phyloP scores from a whole-genome alignment of 2,113 vertebrate species.

The Chloropsis cyanopogon region DNA sequence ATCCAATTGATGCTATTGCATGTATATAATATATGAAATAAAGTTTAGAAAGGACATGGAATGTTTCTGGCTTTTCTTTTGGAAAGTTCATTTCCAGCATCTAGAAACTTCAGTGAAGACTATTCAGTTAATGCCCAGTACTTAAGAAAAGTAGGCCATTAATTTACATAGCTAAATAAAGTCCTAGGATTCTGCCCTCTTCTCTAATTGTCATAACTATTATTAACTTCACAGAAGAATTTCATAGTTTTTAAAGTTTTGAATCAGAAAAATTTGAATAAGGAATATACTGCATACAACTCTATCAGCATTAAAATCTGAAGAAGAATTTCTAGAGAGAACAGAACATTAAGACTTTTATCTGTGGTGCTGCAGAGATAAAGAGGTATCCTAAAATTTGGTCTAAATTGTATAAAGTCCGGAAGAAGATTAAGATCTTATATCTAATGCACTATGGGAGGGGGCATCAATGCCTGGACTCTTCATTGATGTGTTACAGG shows the following conservation, averaged over 20 bases:
- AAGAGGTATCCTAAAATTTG: neutral
- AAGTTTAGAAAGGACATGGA: neutral
- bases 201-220: neutral
- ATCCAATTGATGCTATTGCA: neutral
- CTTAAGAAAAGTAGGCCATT: neutral
- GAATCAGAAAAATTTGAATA: neutral
- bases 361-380: neutral
- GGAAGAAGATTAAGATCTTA: neutral
- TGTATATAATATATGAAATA: neutral
- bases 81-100: neutral
- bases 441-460: neutral
- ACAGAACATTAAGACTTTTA: neutral
- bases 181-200: neutral
- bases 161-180: neutral
- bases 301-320: neutral
- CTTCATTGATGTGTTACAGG: neutral
- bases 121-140: neutral
- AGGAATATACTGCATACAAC: neutral
- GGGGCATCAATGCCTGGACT: neutral
- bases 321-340: neutral
- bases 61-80: neutral
- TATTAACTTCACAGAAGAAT: neutral
- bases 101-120: neutral
- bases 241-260: neutral
- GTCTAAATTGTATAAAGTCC: neutral